A percentile compares a stretch with the other conserved stretches of the same genome.
Evolutionary conservation across 2,113 vertebrate species (phyloP).

Genomic region (Oryzias javanicus): DNA sequence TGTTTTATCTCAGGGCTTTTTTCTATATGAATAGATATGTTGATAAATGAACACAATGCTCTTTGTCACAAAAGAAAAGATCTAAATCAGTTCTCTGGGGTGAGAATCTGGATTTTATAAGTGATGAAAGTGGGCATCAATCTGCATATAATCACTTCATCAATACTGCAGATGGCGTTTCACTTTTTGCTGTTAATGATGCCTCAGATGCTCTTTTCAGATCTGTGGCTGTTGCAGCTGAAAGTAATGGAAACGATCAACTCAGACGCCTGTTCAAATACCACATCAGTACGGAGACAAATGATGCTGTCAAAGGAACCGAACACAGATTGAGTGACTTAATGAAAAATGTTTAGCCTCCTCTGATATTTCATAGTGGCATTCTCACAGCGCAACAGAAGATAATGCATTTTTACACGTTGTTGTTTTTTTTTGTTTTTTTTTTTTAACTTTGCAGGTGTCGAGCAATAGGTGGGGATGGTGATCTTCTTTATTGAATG

Average conservation of each 20-base stretch:
- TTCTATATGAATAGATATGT: conserved; percentile 11
- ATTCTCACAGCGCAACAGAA: not conserved
- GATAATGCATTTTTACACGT: not conserved
- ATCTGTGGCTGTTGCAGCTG: not conserved
- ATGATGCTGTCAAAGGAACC: not conserved
- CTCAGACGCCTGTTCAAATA: conserved; percentile 9
- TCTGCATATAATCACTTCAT: not conserved
- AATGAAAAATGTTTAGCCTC: no score
- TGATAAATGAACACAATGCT: conserved; percentile 21
- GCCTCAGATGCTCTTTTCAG: conserved; percentile 12
- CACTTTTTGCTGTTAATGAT: conserved; percentile 23
- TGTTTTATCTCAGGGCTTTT: conserved; percentile 13
- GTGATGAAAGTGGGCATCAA: not conserved
- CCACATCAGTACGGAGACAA: conserved; percentile 8
- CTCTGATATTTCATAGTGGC: not conserved
- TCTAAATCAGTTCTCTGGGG: no score
- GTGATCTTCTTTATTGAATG: conserved; percentile 7
- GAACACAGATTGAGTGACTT: no score
- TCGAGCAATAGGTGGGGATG: conserved; percentile 45
- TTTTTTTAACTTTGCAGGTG: conserved; percentile 9
- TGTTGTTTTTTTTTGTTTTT: no score
- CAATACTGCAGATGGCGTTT: conserved; percentile 35
- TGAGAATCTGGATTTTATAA: not conserved
- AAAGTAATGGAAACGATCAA: conserved; percentile 23
- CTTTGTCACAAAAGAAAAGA: conserved; percentile 7